A percentile compares a stretch with the other conserved stretches of the same genome.
Evolutionary conservation across 2,797 vertebrate genomes (phyloP).

Genomic region (Botia almorhae): DNA sequence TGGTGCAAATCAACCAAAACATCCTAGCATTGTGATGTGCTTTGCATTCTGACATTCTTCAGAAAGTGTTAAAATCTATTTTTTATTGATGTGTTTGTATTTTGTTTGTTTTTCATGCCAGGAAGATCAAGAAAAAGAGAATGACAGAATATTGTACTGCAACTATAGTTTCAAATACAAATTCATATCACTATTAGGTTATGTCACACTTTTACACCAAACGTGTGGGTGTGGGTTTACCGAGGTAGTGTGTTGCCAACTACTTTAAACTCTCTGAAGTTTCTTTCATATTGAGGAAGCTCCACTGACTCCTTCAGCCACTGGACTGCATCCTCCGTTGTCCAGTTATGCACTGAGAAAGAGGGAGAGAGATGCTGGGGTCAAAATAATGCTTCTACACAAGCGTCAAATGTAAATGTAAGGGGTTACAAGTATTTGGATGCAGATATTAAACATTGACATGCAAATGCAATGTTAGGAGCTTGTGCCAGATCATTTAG

Average conservation of each 20-base stretch:
- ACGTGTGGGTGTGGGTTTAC: conserved; percentile 68
- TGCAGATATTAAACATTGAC: not conserved
- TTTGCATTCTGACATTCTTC: not conserved
- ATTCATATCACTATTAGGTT: not conserved
- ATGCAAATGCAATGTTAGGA: not conserved
- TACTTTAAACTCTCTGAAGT: conserved; percentile 91
- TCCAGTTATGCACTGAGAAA: conserved; percentile 96
- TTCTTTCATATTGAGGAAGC: conserved; percentile 94
- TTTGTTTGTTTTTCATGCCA: conserved; percentile 80
- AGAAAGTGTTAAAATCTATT: conserved; percentile 1
- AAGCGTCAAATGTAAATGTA: too few species aligned
- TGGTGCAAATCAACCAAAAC: not conserved
- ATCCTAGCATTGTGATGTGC: not conserved
- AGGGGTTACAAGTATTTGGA: not conserved
- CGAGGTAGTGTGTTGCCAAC: conserved; percentile 95
- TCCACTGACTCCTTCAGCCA: conserved; percentile 97
- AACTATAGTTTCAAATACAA: not conserved
- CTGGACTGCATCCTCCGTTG: conserved; percentile 87
- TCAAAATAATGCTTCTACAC: too few species aligned
- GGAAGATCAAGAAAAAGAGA: conserved; percentile 98
- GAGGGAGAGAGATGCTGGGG: not conserved
- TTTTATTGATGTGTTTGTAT: conserved; percentile 1
- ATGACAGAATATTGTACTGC: conserved; percentile 22
- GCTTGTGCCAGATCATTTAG: too few species aligned
- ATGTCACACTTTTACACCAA: not conserved